phyloP scores from a whole-genome alignment of 2,113 vertebrate genomes.

The Pimephales promelas region DNA sequence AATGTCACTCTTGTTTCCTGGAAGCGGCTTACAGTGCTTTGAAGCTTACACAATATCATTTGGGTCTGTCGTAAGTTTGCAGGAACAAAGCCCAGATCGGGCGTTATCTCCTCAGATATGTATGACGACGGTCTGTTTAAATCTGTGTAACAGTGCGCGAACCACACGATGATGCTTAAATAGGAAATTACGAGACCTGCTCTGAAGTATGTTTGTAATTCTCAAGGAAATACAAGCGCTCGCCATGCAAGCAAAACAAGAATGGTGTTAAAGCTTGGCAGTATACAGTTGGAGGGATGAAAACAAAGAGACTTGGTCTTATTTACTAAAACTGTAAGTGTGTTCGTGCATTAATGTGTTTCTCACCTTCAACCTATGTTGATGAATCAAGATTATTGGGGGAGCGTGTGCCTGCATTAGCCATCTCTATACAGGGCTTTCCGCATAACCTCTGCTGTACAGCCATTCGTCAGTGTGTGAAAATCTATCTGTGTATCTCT shows the following conservation, averaged over 20 bases:
- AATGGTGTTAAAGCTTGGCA: not conserved
- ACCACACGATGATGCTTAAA: constrained; percentile 7
- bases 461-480: not conserved
- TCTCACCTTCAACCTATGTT: not conserved
- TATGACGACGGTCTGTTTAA: constrained; percentile 36
- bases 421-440: not conserved
- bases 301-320: not conserved
- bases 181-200: not conserved
- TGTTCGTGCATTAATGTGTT: not conserved
- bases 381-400: not conserved
- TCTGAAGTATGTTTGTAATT: not conserved
- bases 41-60: constrained; percentile 46
- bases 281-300: not conserved
- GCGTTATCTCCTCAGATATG: constrained; percentile 34
- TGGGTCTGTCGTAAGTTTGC: constrained; percentile 16
- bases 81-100: constrained; percentile 42
- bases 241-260: not conserved
- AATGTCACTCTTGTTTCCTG: constrained; percentile 44
- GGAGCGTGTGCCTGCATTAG: not conserved
- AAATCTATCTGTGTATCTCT: not conserved
- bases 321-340: not conserved
- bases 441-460: not conserved
- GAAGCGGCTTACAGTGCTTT: constrained; percentile 41
- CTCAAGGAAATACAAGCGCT: not conserved
- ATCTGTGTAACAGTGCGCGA: constrained; percentile 6